Conservation (phyloP, 2,888 invertebrate species). For the Steinernema carpocapsae region DNA sequence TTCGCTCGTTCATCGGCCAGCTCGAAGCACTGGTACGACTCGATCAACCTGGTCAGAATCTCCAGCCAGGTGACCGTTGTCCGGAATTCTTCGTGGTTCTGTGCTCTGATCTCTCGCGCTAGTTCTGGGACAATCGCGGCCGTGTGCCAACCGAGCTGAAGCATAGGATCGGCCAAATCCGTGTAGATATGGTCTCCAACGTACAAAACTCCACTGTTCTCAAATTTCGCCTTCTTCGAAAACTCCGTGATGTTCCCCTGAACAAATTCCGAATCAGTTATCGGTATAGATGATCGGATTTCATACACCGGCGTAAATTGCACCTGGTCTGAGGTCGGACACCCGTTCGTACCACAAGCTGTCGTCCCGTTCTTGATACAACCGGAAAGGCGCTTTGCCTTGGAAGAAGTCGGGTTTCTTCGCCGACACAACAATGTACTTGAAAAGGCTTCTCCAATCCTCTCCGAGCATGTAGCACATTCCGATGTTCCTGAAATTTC, state of each 20-base stretch:
- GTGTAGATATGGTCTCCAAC: slow-evolving; percentile 98
- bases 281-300: background rate
- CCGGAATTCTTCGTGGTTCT: slow-evolving; percentile 82
- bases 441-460: slow-evolving; percentile 88
- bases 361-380: slow-evolving; percentile 82
- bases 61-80: slow-evolving; percentile 77
- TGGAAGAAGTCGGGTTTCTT: slow-evolving; percentile 95
- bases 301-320: slow-evolving; percentile 86
- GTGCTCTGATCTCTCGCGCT: slow-evolving; percentile 88
- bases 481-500: slow-evolving; percentile 80
- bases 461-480: slow-evolving; percentile 86
- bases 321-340: slow-evolving; percentile 82
- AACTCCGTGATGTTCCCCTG: slow-evolving; percentile 90
- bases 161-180: slow-evolving; percentile 78
- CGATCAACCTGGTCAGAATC: slow-evolving; percentile 86
- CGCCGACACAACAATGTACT: slow-evolving; percentile 88
- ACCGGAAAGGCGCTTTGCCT: slow-evolving; percentile 73
- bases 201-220: slow-evolving; percentile 88
- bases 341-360: slow-evolving; percentile 91
- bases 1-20: slow-evolving; percentile 76
- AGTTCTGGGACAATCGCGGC: slow-evolving; percentile 95
- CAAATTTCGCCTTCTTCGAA: slow-evolving; percentile 89
- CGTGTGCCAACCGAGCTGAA: slow-evolving; percentile 89
- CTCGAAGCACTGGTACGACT: slow-evolving; percentile 84
- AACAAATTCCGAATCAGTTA: background rate